These are phyloP conservation scores for Drosophila suboccidentalis DNA, from an alignment of 2,888 invertebrate species.

Conservation along the genomic window DNA sequence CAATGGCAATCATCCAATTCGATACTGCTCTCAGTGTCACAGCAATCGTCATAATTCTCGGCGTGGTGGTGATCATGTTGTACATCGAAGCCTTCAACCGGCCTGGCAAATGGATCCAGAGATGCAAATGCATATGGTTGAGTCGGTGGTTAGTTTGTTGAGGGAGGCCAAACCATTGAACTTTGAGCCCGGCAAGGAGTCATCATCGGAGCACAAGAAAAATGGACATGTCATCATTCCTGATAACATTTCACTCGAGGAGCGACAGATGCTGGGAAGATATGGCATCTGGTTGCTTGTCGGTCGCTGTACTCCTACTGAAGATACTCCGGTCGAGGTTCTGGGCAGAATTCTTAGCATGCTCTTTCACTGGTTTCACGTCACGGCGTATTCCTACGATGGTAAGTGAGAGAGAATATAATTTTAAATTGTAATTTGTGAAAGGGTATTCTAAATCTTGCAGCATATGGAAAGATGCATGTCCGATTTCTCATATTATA, in stretches of 20 bases:
- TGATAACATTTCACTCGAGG: slow-evolving; percentile 93
- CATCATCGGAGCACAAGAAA: slow-evolving; percentile 84
- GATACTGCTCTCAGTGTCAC: slow-evolving; percentile 96
- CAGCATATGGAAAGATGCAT: too few species aligned
- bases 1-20: slow-evolving; percentile 98
- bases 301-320: slow-evolving; percentile 94
- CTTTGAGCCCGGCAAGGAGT: slow-evolving; percentile 88
- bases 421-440: too few species aligned
- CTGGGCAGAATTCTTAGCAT: slow-evolving; percentile 97
- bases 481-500: too few species aligned
- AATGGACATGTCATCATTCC: slow-evolving; percentile 84
- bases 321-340: slow-evolving; percentile 91
- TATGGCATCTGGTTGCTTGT: slow-evolving; percentile 99
- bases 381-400: slow-evolving; percentile 98
- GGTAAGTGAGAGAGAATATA: slow-evolving; percentile 86
- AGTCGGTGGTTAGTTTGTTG: slow-evolving; percentile 95
- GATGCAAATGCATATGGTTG: slow-evolving; percentile 96
- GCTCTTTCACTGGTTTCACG: slow-evolving; percentile 99
- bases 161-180: slow-evolving; percentile 96
- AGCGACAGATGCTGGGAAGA: slow-evolving; percentile 94
- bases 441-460: too few species aligned
- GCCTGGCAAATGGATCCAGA: slow-evolving; percentile 96
- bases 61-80: slow-evolving; percentile 95
- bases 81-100: slow-evolving; percentile 93
- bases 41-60: slow-evolving; percentile 95